Evolutionary conservation across 1,140 invertebrate species (phyloP), one percentile per base, ranked within the genome.

Genomic region (Leucophenga varia): DNA sequence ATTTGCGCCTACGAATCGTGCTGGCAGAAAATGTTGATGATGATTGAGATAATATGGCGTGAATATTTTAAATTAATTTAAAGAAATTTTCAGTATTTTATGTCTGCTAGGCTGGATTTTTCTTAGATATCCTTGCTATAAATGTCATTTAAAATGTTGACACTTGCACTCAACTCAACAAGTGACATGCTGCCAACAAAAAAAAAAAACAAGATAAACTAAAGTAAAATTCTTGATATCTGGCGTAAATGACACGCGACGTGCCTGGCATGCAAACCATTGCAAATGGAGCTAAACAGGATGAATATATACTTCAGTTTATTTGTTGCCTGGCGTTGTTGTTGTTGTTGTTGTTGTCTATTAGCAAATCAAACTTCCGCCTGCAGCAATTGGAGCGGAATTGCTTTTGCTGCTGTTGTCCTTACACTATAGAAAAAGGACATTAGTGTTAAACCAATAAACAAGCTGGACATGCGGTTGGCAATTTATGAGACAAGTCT

Each of bases 321-420:
- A n/a, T n/a, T n/a, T n/a, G n/a, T n/a, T n/a, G n/a, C n/a, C n/a
- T n/a, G n/a, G n/a, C n/a, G n/a, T n/a, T n/a, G n/a, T n/a, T n/a
- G n/a, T n/a, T n/a, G n/a, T n/a, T n/a, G n/a, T n/a, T n/a, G n/a
- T n/a, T n/a, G n/a, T 59, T 52, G 56, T 67, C 67, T 63, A 65
- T 65, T 65, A 65, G 63, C 63, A 65, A 65, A 65, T 65, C 64
- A 63, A 65, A 65, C 63, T 65, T 65, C 63, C 63, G 59, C 34
- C 30, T 25, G 41, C 59, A 64, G 60, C 57, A 57, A 61, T 55
- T 55, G 45, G 41, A 21, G 20, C 37, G 36, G 22, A 5, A 25
- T 10, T 5, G 5, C 10, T 25, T 31, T 47, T 28, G 39, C 43
- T 48, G 36, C 17, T 17, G 18, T n/a, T 57, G 55, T 58, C 52